Evolutionary conservation across 2,797 vertebrate genomes (phyloP).

Genomic region (Miichthys miiuy): DNA sequence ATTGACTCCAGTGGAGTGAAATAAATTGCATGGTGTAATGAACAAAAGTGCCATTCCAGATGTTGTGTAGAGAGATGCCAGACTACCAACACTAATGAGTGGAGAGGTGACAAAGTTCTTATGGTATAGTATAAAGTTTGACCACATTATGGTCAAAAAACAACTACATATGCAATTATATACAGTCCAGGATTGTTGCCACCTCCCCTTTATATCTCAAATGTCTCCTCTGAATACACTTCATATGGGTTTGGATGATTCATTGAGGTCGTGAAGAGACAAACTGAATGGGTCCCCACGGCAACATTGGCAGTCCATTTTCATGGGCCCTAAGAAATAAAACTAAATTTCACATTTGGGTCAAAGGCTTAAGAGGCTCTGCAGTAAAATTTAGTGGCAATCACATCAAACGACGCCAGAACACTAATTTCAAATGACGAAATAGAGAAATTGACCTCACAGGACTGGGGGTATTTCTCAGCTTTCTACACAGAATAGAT

Average conservation of each 20-base stretch:
- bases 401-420: slow-evolving; percentile 23
- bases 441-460: slow-evolving; percentile 22
- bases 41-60: slow-evolving; percentile 45
- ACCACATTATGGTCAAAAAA: background rate
- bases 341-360: slow-evolving; percentile 40
- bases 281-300: slow-evolving; percentile 4
- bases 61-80: slow-evolving; percentile 42
- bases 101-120: slow-evolving; percentile 10
- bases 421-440: slow-evolving; percentile 28
- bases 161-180: background rate
- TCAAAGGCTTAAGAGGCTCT: slow-evolving; percentile 42
- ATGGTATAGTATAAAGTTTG: background rate
- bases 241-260: background rate
- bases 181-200: background rate
- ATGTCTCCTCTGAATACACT: background rate
- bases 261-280: slow-evolving; percentile 5
- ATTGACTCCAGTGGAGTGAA: slow-evolving; percentile 38
- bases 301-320: slow-evolving; percentile 20
- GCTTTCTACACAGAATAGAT: slow-evolving; percentile 2
- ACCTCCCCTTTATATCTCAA: background rate
- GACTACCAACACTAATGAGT: slow-evolving; percentile 25
- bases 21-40: slow-evolving; percentile 19
- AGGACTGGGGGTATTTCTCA: background rate
- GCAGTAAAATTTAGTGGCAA: slow-evolving; percentile 11
- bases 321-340: slow-evolving; percentile 24